Base-by-base conservation (phyloP, 1,140 invertebrate species). In the Contarinia nasturtii region DNA sequence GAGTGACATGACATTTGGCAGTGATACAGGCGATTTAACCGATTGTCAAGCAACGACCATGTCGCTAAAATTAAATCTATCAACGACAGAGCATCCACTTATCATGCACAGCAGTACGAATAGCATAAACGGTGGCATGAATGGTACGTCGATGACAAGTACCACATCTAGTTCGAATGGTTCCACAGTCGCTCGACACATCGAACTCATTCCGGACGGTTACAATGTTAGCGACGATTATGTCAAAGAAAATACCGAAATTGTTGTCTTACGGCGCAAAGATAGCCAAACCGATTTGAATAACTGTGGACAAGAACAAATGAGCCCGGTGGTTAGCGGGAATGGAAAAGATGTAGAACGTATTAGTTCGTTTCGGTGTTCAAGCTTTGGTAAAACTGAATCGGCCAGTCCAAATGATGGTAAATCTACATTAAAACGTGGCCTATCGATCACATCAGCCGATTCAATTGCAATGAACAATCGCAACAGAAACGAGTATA, bases 241-340 rank as follows among this genome's bases (percentile, higher is more conserved):
- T 48, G 54, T 56, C n/a, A 58, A 60, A 41, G 57, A 64, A 49
- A 63, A 63, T 47, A 59, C 61, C 2, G 61, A 63, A 47, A 61
- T 63, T 46, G 61, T 64, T 12, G 48, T 63, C 33, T 36, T 64
- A 48, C 57, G 61, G 14, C 60, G 58, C 33, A 64, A 64, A 46
- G 56, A 52, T 54, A 50, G 44, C 54, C 47, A 54, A 60, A 50
- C 15, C 11, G 47, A 48, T 33, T 18, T 49, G 17, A 49, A 49
- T 38, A 10, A 10, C 27, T 5, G 27, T 10, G 27, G 3, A 27
- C 27, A 3, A 27, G 27, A 27, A 10, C 27, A 27, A 27, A 10
- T 27, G 27, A 27, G 27, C 27, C 27, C 27, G 10, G 10, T 5
- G 3, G 27, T 27, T 27, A 27, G 10, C 10, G 27, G 27, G 10